Percentiles rank a stretch among this genome's conserved stretches.
Evolutionary conservation across 2,113 vertebrate genomes (phyloP).

Genomic region (Barbus barbus): DNA sequence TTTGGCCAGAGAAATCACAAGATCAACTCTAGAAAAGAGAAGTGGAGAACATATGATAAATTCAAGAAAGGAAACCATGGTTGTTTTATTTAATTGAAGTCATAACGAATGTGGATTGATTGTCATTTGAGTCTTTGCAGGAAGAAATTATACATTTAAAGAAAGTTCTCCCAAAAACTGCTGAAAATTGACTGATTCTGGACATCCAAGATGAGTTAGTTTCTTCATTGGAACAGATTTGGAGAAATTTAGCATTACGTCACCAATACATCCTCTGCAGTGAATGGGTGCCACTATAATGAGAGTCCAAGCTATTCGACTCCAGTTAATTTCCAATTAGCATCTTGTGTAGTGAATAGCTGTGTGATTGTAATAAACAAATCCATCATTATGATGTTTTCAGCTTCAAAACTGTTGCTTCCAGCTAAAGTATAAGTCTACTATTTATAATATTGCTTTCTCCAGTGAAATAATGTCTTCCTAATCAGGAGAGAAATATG

Average conservation of each 20-base stretch:
- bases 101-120: background rate
- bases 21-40: conserved; percentile 58
- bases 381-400: background rate
- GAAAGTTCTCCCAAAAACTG: background rate
- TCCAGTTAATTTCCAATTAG: background rate
- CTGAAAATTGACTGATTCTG: background rate
- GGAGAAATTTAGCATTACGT: background rate
- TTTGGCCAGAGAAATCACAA: conserved; percentile 57
- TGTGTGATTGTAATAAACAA: background rate
- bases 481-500: background rate
- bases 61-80: background rate
- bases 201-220: background rate
- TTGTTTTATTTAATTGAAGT: background rate
- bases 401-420: background rate
- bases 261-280: background rate
- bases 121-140: background rate
- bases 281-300: background rate
- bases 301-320: background rate
- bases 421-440: background rate
- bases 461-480: no score
- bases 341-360: background rate
- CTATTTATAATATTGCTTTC: background rate
- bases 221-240: background rate
- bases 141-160: background rate
- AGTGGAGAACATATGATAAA: background rate